Evolutionary conservation across 2,113 vertebrate species (phyloP).

Genomic region (Alethe diademata): DNA sequence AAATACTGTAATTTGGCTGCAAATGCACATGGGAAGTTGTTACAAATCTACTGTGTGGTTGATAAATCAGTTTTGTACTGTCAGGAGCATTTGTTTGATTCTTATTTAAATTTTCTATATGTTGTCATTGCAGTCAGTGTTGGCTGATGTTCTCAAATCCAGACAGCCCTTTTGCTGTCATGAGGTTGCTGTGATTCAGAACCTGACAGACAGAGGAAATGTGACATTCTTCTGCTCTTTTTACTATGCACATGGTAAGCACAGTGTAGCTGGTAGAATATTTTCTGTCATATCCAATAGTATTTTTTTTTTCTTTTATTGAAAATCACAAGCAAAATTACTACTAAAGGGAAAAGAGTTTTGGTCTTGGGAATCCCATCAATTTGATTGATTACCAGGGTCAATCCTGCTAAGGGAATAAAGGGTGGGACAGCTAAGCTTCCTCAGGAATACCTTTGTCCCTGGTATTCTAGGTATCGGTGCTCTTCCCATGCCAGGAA

Average conservation of each 20-base stretch:
- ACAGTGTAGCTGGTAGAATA: background rate
- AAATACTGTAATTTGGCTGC: slow-evolving; percentile 6
- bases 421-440: background rate
- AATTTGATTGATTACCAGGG: background rate
- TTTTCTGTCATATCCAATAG: background rate
- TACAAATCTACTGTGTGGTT: slow-evolving; percentile 7
- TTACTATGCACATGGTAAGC: background rate
- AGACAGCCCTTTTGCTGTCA: slow-evolving; percentile 33
- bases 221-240: background rate
- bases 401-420: background rate
- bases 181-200: slow-evolving; percentile 27
- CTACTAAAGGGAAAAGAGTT: slow-evolving; percentile 9
- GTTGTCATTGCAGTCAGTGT: slow-evolving; percentile 36
- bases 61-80: slow-evolving; percentile 51
- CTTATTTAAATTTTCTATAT: slow-evolving; percentile 46
- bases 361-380: background rate
- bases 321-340: slow-evolving; percentile 32
- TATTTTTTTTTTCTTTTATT: background rate
- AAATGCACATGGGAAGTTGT: background rate
- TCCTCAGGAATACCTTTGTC: background rate
- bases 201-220: slow-evolving; percentile 39
- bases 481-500: background rate
- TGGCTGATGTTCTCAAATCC: slow-evolving; percentile 51
- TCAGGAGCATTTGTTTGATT: slow-evolving; percentile 58
- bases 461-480: background rate